These are phyloP conservation scores for Rhinogobius similis DNA, from an alignment of 2,113 vertebrate genomes.

Conservation along the genomic window DNA sequence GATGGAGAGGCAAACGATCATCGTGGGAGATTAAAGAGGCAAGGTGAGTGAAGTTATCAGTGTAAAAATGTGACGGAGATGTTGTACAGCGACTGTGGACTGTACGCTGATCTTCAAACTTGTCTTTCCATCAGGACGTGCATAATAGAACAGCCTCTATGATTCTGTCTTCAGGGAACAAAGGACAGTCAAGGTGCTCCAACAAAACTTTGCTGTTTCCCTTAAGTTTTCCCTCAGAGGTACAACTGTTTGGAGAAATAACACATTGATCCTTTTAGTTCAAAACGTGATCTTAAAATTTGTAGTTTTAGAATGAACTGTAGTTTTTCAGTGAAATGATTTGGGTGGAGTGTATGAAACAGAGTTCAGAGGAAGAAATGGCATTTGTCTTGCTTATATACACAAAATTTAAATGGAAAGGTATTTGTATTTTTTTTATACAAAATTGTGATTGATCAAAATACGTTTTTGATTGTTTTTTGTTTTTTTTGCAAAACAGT, in stretches of 20 bases:
- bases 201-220: conserved; percentile 13
- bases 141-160: conserved; percentile 15
- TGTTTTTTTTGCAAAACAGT: too few species aligned
- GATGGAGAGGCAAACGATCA: conserved; percentile 47
- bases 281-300: too few species aligned
- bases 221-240: background rate
- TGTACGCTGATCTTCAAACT: conserved; percentile 30
- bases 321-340: too few species aligned
- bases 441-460: too few species aligned
- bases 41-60: conserved; percentile 37
- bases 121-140: conserved; percentile 24
- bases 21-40: conserved; percentile 39
- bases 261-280: background rate
- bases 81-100: conserved; percentile 15
- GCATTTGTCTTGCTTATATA: too few species aligned
- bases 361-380: too few species aligned
- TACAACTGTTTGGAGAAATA: background rate
- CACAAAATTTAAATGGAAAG: too few species aligned
- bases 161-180: conserved; percentile 18
- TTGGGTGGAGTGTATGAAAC: too few species aligned
- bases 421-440: too few species aligned
- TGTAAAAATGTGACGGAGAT: conserved; percentile 40
- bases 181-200: conserved; percentile 14
- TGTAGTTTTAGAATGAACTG: too few species aligned
- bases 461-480: too few species aligned